Conservation (phyloP, 2,888 invertebrate species). For the Dioctria linearis region DNA sequence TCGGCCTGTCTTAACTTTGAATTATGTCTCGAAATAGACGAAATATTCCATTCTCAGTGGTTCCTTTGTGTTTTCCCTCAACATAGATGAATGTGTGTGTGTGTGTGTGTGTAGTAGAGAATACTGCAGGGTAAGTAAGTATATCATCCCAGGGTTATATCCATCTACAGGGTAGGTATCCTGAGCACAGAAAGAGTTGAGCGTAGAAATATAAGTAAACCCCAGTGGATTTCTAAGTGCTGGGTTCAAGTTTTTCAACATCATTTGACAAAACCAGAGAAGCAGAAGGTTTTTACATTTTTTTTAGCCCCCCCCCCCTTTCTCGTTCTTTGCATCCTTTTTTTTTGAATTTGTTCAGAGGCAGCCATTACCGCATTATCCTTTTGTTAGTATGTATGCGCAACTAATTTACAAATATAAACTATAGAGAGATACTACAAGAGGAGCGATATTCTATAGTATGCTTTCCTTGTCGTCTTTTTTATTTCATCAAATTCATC, state of each 20-base stretch:
- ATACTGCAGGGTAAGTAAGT: constrained; percentile 18
- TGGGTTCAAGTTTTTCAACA: constrained; percentile 34
- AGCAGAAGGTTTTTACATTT: constrained; percentile 49
- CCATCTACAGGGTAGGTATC: constrained; percentile 8
- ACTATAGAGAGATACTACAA: not conserved
- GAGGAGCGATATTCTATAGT: too few species aligned
- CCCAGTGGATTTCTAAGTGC: constrained; percentile 46
- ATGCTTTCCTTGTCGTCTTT: constrained; percentile 25
- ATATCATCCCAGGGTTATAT: constrained; percentile 27
- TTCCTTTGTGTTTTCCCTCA: constrained; percentile 43
- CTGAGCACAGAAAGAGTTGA: not conserved
- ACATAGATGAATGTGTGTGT: not conserved
- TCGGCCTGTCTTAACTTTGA: constrained; percentile 62
- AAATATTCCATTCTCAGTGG: constrained; percentile 48
- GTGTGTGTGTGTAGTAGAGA: not conserved
- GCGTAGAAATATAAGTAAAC: constrained; percentile 28
- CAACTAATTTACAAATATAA: constrained; percentile 33
- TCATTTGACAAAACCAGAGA: constrained; percentile 40
- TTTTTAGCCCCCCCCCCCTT: constrained; percentile 16
- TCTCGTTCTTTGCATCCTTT: not conserved
- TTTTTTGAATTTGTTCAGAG: not conserved
- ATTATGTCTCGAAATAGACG: constrained; percentile 62
- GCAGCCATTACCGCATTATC: constrained; percentile 25
- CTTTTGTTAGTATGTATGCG: not conserved
- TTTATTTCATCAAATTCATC: constrained; percentile 31